Percentiles rank a stretch among this genome's conserved stretches.
These are phyloP conservation scores for Venturia canescens DNA, from an alignment of 1,140 invertebrate species.

Conservation along the genomic window DNA sequence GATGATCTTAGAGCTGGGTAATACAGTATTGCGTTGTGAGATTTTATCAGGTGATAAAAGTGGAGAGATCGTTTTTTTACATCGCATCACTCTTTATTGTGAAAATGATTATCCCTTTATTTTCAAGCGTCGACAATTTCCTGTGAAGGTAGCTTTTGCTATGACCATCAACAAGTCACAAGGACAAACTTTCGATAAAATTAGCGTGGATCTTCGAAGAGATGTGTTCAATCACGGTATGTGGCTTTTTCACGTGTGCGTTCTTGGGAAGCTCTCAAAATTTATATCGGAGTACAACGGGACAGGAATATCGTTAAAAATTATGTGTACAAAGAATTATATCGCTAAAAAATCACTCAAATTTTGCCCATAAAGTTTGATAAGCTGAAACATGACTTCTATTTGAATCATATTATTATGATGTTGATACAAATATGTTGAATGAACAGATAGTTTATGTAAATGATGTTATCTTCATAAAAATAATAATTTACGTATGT, in stretches of 20 bases:
- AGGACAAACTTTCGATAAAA: constrained; percentile 61
- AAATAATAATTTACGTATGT: constrained; percentile 16
- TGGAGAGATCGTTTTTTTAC: constrained; percentile 44
- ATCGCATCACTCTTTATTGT: constrained; percentile 45
- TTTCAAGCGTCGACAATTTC: constrained; percentile 55
- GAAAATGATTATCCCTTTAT: constrained; percentile 47
- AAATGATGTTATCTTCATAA: constrained; percentile 16
- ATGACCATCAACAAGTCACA: constrained; percentile 76
- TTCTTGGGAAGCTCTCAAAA: constrained; percentile 35
- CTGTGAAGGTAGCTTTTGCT: constrained; percentile 73
- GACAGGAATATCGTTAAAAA: constrained; percentile 12
- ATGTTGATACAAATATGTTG: constrained; percentile 16
- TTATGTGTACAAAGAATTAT: too few species aligned
- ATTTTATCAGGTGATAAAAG: constrained; percentile 54
- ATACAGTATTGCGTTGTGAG: constrained; percentile 53
- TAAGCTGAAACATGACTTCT: constrained; percentile 1
- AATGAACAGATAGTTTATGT: not conserved
- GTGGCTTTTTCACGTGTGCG: constrained; percentile 58
- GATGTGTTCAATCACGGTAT: constrained; percentile 65
- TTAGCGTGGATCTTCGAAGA: constrained; percentile 27
- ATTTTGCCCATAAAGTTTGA: constrained; percentile 5
- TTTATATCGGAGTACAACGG: constrained; percentile 22
- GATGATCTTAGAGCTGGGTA: constrained; percentile 45
- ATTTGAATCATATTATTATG: constrained; percentile 17
- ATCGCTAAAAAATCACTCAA: constrained; percentile 19